Evolutionary conservation across 2,888 invertebrate genomes (phyloP).

Genomic region (Xestia xanthographa): DNA sequence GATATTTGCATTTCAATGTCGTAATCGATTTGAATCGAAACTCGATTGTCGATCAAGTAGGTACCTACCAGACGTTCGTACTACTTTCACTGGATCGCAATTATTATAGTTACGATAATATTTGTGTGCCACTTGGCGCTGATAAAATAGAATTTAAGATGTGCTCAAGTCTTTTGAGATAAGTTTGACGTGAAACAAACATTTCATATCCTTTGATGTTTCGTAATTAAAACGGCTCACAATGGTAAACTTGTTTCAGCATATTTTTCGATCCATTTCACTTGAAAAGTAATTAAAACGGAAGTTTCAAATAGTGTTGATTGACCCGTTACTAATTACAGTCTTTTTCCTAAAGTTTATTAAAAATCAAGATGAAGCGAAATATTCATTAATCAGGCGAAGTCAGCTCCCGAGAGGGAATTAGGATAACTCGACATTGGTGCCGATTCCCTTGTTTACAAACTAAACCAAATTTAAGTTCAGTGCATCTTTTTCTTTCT

Average conservation of each 20-base stretch:
- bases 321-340: background rate
- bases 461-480: too few species aligned
- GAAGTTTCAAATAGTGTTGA: slow-evolving; percentile 10
- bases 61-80: slow-evolving; percentile 55
- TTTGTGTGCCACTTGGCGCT: slow-evolving; percentile 51
- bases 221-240: slow-evolving; percentile 11
- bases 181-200: slow-evolving; percentile 12
- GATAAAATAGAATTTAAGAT: slow-evolving; percentile 36
- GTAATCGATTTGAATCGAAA: slow-evolving; percentile 68
- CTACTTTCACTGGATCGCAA: slow-evolving; percentile 63
- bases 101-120: slow-evolving; percentile 62
- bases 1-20: slow-evolving; percentile 73
- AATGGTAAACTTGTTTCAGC: background rate
- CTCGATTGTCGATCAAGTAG: slow-evolving; percentile 64
- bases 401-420: background rate
- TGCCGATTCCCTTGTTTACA: too few species aligned
- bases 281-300: slow-evolving; percentile 16
- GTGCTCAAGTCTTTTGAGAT: slow-evolving; percentile 29
- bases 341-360: background rate
- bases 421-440: background rate
- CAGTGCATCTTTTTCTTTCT: too few species aligned
- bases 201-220: slow-evolving; percentile 26
- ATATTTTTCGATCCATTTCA: slow-evolving; percentile 12
- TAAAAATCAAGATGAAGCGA: background rate
- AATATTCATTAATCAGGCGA: background rate